Evolutionary conservation across 2,888 invertebrate species (phyloP).

Genomic region (Nycteola revayana): DNA sequence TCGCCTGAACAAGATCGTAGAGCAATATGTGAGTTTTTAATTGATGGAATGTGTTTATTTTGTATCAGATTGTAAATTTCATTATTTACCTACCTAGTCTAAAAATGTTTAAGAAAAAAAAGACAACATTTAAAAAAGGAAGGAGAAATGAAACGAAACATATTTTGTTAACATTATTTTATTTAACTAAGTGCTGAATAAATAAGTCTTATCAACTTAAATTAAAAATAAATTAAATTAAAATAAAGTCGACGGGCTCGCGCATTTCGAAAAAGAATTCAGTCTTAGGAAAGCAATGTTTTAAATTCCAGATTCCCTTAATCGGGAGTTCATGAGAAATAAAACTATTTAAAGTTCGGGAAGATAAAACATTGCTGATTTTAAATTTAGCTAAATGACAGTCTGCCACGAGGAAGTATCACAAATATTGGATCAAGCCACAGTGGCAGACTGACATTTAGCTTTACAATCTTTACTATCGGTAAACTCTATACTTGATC

Average conservation of each 20-base stretch:
- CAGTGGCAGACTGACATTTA: slow-evolving; percentile 78
- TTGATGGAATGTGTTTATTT: too few relatives aligned
- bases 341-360: slow-evolving; percentile 43
- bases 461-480: slow-evolving; percentile 41
- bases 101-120: too few relatives aligned
- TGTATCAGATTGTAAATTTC: too few relatives aligned
- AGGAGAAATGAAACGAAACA: slow-evolving; percentile 30
- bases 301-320: slow-evolving; percentile 51
- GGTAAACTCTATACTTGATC: slow-evolving; percentile 61
- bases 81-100: too few relatives aligned
- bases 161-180: slow-evolving; percentile 41
- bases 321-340: slow-evolving; percentile 14
- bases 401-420: slow-evolving; percentile 60
- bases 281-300: slow-evolving; percentile 64
- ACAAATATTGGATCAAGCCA: slow-evolving; percentile 60
- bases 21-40: too few relatives aligned
- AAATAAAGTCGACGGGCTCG: slow-evolving; percentile 77
- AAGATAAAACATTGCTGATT: slow-evolving; percentile 64
- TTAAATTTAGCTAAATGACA: slow-evolving; percentile 69
- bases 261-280: slow-evolving; percentile 57
- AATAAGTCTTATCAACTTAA: slow-evolving; percentile 68
- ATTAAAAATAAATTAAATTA: slow-evolving; percentile 68
- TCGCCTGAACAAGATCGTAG: too few relatives aligned
- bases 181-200: slow-evolving; percentile 72
- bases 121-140: too few relatives aligned